These are phyloP conservation scores for Synanthedon vespiformis DNA, from an alignment of 2,888 invertebrate genomes.

Conservation along the genomic window DNA sequence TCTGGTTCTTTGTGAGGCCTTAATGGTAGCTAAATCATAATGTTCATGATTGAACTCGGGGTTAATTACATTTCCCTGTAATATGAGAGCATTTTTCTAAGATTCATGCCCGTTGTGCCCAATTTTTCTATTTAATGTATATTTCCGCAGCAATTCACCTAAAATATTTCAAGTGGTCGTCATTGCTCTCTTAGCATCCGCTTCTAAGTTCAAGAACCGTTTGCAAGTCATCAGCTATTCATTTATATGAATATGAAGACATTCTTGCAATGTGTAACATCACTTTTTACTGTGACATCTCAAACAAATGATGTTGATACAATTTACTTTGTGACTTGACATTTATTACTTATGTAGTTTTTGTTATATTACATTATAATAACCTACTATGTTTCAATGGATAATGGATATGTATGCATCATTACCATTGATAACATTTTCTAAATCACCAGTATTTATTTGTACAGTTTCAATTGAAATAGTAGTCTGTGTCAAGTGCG, in stretches of 20 bases:
- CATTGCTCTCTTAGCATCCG: background rate
- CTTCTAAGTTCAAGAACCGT: background rate
- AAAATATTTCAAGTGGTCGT: background rate
- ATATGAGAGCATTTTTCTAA: conserved; percentile 8
- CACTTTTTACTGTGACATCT: conserved; percentile 1
- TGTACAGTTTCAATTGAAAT: background rate
- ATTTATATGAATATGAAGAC: background rate
- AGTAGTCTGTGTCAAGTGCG: background rate
- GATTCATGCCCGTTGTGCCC: conserved; percentile 3
- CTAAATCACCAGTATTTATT: background rate
- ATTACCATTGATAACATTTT: background rate
- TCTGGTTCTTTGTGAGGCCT: conserved; percentile 20
- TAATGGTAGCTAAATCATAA: conserved; percentile 16
- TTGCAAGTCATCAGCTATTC: background rate
- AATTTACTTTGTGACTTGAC: conserved; percentile 6
- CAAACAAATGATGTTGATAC: conserved; percentile 3
- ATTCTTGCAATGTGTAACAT: background rate
- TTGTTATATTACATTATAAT: too few relatives aligned
- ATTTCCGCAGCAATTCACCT: background rate
- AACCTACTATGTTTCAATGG: background rate
- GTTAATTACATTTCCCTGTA: conserved; percentile 27
- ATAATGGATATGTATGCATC: background rate
- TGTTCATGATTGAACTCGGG: conserved; percentile 22
- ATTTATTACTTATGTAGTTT: conserved; percentile 6
- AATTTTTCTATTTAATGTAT: conserved; percentile 1